Percentiles rank a stretch among this genome's conserved stretches.
These are phyloP conservation scores for Micrasema longulum DNA, from an alignment of 1,140 invertebrate genomes.

Conservation along the genomic window DNA sequence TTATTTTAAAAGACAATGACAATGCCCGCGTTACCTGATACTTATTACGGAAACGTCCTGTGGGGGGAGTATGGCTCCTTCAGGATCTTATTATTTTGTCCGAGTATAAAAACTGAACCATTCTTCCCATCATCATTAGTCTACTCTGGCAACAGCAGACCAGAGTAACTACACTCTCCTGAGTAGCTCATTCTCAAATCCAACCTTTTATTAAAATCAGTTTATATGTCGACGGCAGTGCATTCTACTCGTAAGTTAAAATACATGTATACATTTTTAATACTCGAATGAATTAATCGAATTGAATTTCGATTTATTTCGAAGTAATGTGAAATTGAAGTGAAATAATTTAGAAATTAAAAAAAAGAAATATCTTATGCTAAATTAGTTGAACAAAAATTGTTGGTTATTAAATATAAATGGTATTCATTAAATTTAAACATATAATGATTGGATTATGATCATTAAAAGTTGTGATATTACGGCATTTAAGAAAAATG, in stretches of 20 bases:
- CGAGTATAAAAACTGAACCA: slow-evolving; percentile 17
- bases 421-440: not conserved
- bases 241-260: not conserved
- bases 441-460: too few species aligned
- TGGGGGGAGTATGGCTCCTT: slow-evolving; percentile 8
- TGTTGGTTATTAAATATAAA: not conserved
- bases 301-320: not conserved
- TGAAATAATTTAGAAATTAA: not conserved
- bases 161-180: slow-evolving; percentile 3
- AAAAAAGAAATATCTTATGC: not conserved
- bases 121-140: slow-evolving; percentile 34
- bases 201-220: not conserved
- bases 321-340: not conserved
- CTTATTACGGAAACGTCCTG: not conserved
- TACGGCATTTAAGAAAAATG: too few species aligned
- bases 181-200: slow-evolving; percentile 2
- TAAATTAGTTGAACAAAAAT: not conserved
- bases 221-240: not conserved
- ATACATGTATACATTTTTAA: not conserved
- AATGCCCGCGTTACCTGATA: slow-evolving; percentile 4
- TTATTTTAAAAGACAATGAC: slow-evolving; percentile 2
- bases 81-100: not conserved
- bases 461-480: too few species aligned
- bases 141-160: slow-evolving; percentile 22
- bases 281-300: too few species aligned